These are phyloP conservation scores for Aplochiton taeniatus DNA, from an alignment of 2,797 vertebrate species.

Conservation along the genomic window DNA sequence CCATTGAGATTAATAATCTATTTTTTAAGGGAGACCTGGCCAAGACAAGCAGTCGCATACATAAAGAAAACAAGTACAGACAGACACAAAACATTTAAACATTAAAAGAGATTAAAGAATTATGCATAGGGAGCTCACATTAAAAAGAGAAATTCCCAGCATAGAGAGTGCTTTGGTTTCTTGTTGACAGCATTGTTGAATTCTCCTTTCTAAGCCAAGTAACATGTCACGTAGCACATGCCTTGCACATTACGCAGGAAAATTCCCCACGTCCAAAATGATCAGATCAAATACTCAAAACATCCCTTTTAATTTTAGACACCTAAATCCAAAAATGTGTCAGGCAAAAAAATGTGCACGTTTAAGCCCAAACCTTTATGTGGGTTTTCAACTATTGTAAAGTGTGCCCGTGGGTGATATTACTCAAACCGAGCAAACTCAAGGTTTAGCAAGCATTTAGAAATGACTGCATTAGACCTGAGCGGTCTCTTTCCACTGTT, in stretches of 20 bases:
- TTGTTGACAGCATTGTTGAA: slow-evolving; percentile 34
- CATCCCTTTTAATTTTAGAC: slow-evolving; percentile 59
- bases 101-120: too few relatives aligned
- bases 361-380: slow-evolving; percentile 50
- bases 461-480: slow-evolving; percentile 52
- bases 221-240: slow-evolving; percentile 37
- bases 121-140: too few relatives aligned
- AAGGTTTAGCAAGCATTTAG: slow-evolving; percentile 56
- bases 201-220: slow-evolving; percentile 35
- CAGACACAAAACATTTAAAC: too few relatives aligned
- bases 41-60: too few relatives aligned
- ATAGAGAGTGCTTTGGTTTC: slow-evolving; percentile 23
- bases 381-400: slow-evolving; percentile 59
- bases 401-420: slow-evolving; percentile 64
- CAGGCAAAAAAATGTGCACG: background rate
- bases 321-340: slow-evolving; percentile 28
- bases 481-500: slow-evolving; percentile 38
- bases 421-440: slow-evolving; percentile 58
- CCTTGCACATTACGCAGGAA: slow-evolving; percentile 50
- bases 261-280: slow-evolving; percentile 54
- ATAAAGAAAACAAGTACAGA: too few relatives aligned
- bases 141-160: too few relatives aligned
- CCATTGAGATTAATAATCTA: too few relatives aligned
- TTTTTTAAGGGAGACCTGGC: too few relatives aligned
- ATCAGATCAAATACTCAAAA: slow-evolving; percentile 62